Evolutionary conservation across 2,888 invertebrate species (phyloP), one percentile per base, ranked within the genome.

Genomic region (Cephus sareptanus): DNA sequence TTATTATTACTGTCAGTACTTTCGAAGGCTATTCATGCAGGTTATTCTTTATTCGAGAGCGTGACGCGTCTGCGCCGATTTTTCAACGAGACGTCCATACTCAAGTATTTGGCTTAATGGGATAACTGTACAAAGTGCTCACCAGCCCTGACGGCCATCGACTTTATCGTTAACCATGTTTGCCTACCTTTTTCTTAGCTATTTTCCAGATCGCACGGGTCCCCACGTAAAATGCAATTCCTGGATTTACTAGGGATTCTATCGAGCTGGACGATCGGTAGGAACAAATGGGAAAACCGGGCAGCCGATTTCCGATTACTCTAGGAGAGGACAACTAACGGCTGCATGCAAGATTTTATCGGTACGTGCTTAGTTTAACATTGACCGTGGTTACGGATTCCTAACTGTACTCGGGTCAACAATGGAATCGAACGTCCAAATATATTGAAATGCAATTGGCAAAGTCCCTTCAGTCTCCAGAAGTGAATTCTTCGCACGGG

Each of bases 331-430:
- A 56, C 23, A 4, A 23, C 31, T 23, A 33, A 71, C 71, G 31
- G 71, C 71, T 71, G 31, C 71, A 71, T 71, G 31, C 15, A 30
- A 74, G 34, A 34, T 74, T n/a, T 30, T 74, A 74, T 74, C 74
- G 74, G 30, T 74, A 74, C 74, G 74, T 74, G 74, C 74, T 35
- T 23, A 0, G 74, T 23, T 74, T 74, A 23, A 34, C 74, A n/a
- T n/a, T 34, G 35, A 23, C 34, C 74, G 23, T 74, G 12, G 13
- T 35, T 35, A 15, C 81, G 79, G 80, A 86, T 85, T 85, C 84
- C 87, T 88, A 88, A 88, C 88, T 88, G 88, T 88, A 88, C 81
- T 79, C 56, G 78, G 84, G 87, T 85, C 80, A 80, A 34, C 40
- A 77, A 75, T 75, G 78, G 84, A 83, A 85, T 83, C 77, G 79